Evolutionary conservation across 1,140 invertebrate genomes (phyloP), one percentile per base, ranked within the genome.

Genomic region (Mizuhopecten yessoensis): DNA sequence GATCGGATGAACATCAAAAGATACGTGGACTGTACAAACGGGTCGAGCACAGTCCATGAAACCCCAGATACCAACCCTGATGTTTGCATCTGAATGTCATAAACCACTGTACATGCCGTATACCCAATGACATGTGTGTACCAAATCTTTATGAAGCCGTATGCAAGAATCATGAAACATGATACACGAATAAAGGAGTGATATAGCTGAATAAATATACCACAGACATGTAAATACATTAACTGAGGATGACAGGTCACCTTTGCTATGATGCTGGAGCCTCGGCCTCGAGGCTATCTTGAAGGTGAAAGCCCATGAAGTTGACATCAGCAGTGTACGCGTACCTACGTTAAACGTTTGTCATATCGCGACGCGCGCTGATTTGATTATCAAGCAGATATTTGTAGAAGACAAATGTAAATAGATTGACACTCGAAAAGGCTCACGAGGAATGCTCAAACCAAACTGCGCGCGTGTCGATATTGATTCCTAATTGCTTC

Each of bases 301-400:
- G 57, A 75, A n/a, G n/a, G 9, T 23, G 57, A 75, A 0, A 75
- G n/a, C 1, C 29, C 5, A 5, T 75, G 11, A 75, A 29, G n/a
- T 5, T 9, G 57, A 29, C 57, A 0, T 75, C 57, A 0, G n/a
- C 5, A 75, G 23, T 75, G n/a, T n/a, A 75, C 17, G 57, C n/a
- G 57, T 29, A 75, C n/a, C 5, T 29, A 7, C 13, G 29, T 75
- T 75, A 29, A n/a, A n/a, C n/a, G n/a, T n/a, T 29, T 75, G n/a
- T 7, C 57, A 75, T 75, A 75, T 75, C 57, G 5, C 57, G 57
- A 9, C 57, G n/a, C 23, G n/a, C 57, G n/a, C 57, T 75, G 57
- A 75, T 75, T 29, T 29, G 57, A 75, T 75, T 75, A 75, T 75
- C 29, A 75, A 75, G 57, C 17, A 75, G 57, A 75, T 75, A 75